Evolutionary conservation across 2,888 invertebrate species (phyloP).

Genomic region (Lypha dubia): DNA sequence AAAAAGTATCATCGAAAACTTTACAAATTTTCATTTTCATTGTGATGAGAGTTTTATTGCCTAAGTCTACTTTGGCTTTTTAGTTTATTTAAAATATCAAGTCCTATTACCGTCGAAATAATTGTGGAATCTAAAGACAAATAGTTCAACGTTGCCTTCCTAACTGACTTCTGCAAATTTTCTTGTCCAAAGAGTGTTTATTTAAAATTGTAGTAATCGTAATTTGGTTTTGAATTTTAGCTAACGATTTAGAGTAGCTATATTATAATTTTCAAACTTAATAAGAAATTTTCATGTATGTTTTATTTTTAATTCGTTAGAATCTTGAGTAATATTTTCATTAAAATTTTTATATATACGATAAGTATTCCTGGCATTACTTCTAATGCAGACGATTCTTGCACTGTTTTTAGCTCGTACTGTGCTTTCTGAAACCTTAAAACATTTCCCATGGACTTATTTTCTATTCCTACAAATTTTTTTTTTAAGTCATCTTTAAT

Average conservation of each 20-base stretch:
- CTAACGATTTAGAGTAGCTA: neutral
- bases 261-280: neutral
- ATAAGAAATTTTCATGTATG: too few species aligned
- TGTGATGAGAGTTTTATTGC: constrained; percentile 59
- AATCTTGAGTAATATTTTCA: constrained; percentile 30
- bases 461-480: constrained; percentile 24
- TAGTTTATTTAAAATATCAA: constrained; percentile 63
- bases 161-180: constrained; percentile 56
- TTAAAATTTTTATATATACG: too few species aligned
- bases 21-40: constrained; percentile 37
- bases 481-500: constrained; percentile 7
- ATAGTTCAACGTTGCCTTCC: constrained; percentile 38
- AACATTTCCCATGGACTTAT: constrained; percentile 25
- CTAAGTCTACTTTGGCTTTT: constrained; percentile 65
- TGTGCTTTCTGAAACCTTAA: constrained; percentile 24
- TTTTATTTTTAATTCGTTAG: constrained; percentile 10
- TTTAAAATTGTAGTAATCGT: constrained; percentile 60
- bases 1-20: constrained; percentile 46
- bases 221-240: constrained; percentile 49
- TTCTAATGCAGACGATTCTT: constrained; percentile 14
- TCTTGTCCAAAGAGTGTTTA: constrained; percentile 53
- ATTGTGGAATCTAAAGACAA: constrained; percentile 70
- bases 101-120: constrained; percentile 73
- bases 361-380: constrained; percentile 30
- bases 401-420: constrained; percentile 8